These are phyloP conservation scores for Aurelia aurita complex sp. Pacific DNA, from an alignment of 30 jellyfish, hydroid and myxozoan species.

Conservation along the genomic window DNA sequence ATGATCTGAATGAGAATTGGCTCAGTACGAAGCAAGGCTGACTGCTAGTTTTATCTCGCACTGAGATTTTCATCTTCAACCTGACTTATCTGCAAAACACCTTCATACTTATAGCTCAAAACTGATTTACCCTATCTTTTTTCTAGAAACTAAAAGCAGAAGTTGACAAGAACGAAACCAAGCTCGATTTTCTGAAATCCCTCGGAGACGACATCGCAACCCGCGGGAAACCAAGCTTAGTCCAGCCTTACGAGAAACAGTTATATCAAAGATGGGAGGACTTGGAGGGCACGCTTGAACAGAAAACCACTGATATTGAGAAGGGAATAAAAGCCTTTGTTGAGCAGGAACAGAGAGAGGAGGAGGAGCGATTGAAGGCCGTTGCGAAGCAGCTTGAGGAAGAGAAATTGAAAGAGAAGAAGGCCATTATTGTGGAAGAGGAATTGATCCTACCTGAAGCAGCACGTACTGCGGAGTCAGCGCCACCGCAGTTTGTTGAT, in stretches of 20 bases:
- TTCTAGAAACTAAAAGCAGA: slow-evolving; percentile 77
- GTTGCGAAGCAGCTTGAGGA: slow-evolving; percentile 58
- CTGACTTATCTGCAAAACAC: too few relatives aligned
- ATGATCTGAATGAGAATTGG: too few relatives aligned
- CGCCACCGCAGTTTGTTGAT: slow-evolving; percentile 54
- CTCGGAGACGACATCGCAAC: slow-evolving; percentile 91
- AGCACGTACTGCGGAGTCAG: slow-evolving; percentile 46
- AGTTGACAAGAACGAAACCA: slow-evolving; percentile 79
- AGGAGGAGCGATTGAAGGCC: slow-evolving; percentile 56
- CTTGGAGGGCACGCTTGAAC: slow-evolving; percentile 61
- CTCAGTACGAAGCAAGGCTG: too few relatives aligned
- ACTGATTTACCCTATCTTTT: not conserved
- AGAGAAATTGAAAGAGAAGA: slow-evolving; percentile 33
- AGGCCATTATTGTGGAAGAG: slow-evolving; percentile 49
- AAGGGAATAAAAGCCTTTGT: slow-evolving; percentile 30
- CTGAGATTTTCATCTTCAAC: too few relatives aligned
- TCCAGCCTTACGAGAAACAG: slow-evolving; percentile 82
- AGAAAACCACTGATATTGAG: slow-evolving; percentile 40
- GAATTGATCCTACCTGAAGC: slow-evolving; percentile 42
- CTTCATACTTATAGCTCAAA: too few relatives aligned
- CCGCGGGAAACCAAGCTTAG: slow-evolving; percentile 82
- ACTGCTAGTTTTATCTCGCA: too few relatives aligned
- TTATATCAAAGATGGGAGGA: slow-evolving; percentile 87
- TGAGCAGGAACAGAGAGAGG: slow-evolving; percentile 65
- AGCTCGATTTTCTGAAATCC: slow-evolving; percentile 73